These are phyloP conservation scores for Thera britannica DNA, from an alignment of 2,888 invertebrate genomes.

Conservation along the genomic window DNA sequence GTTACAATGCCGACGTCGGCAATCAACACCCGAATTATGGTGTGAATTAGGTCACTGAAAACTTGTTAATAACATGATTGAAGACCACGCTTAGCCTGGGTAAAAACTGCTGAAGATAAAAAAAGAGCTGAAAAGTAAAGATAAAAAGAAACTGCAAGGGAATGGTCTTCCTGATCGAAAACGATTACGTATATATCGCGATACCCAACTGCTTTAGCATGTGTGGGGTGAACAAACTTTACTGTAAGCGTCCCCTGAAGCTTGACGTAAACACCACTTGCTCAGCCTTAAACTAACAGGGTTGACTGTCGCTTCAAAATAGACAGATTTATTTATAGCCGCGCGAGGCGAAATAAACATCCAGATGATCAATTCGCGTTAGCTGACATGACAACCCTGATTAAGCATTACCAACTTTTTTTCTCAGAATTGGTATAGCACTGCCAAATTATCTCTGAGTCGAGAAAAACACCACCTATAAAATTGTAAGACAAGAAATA, in stretches of 20 bases:
- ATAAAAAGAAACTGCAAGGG: not conserved
- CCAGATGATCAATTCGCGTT: conserved; percentile 29
- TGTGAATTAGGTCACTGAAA: conserved; percentile 34
- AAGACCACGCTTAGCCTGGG: not conserved
- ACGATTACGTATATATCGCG: conserved; percentile 37
- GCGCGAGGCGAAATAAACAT: conserved; percentile 30
- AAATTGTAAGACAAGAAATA: not conserved
- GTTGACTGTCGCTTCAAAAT: conserved; percentile 52
- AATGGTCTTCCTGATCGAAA: conserved; percentile 28
- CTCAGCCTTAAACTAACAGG: conserved; percentile 56
- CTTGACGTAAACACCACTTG: conserved; percentile 68
- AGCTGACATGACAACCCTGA: conserved; percentile 28
- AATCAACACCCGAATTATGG: conserved; percentile 30
- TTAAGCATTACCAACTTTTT: conserved; percentile 24
- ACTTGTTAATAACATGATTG: not conserved
- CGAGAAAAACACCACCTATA: not conserved
- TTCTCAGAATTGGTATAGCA: not conserved
- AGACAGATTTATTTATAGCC: conserved; percentile 43
- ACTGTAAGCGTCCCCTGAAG: conserved; percentile 65
- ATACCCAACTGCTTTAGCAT: conserved; percentile 44
- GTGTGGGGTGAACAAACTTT: conserved; percentile 71
- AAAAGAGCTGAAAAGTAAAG: not conserved
- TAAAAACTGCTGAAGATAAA: not conserved
- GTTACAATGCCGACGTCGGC: conserved; percentile 7
- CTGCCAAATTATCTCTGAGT: too few relatives aligned